Evolutionary conservation across 2,797 vertebrate species (phyloP).

Genomic region (Hippocampus kuda): DNA sequence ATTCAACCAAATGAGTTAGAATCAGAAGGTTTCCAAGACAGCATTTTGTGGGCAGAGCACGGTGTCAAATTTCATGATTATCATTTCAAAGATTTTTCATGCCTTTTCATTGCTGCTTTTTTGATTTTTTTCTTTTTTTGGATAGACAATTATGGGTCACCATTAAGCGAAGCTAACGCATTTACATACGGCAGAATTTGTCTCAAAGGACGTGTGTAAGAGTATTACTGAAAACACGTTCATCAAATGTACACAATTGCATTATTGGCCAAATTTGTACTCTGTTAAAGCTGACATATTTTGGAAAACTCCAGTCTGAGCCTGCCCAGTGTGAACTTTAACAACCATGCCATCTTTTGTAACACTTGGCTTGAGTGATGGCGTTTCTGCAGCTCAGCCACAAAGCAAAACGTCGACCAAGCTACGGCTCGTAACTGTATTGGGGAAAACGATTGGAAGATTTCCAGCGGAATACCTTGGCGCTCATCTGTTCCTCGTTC

Average conservation of each 20-base stretch:
- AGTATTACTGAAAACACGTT: not conserved
- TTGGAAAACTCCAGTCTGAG: not conserved
- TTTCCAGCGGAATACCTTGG: not conserved
- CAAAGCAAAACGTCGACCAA: no score
- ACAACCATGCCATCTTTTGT: no score
- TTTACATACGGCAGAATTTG: conserved; percentile 19
- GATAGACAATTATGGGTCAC: conserved; percentile 11
- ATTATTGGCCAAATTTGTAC: not conserved
- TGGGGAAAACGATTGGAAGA: not conserved
- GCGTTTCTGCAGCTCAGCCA: no score
- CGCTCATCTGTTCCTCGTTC: not conserved
- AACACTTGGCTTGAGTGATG: no score
- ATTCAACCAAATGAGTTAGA: no score
- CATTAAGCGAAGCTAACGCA: conserved; percentile 24
- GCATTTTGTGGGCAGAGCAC: no score
- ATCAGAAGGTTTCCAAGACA: no score
- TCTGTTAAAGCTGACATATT: not conserved
- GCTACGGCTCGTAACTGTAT: not conserved
- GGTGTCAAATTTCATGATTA: no score
- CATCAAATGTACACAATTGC: not conserved
- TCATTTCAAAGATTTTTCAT: not conserved
- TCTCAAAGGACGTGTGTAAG: no score
- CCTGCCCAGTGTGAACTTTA: no score
- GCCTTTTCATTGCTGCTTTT: conserved; percentile 5
- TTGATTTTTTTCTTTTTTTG: conserved; percentile 3